phyloP scores from a whole-genome alignment of 1,140 invertebrate genomes.

The Temnothorax curvispinosus region DNA sequence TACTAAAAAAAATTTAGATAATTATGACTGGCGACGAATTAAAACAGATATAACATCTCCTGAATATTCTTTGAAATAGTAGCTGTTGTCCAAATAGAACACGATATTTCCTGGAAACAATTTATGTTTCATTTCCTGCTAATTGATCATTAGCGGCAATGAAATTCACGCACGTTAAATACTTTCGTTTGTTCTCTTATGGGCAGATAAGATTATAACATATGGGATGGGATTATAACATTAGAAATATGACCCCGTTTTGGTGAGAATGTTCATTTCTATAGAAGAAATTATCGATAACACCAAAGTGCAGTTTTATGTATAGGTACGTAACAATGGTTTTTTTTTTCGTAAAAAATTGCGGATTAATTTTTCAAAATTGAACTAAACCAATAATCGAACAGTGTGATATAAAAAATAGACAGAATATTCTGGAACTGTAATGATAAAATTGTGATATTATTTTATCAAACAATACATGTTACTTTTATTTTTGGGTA shows the following conservation, averaged over 20 bases:
- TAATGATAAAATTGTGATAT: background rate
- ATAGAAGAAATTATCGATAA: background rate
- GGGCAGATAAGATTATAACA: background rate
- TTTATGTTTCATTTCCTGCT: background rate
- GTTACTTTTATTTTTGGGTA: background rate
- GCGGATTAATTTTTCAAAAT: background rate
- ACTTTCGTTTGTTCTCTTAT: background rate
- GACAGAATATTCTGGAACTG: background rate
- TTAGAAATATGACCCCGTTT: background rate
- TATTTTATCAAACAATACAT: background rate
- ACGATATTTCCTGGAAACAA: background rate
- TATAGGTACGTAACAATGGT: background rate
- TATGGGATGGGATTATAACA: background rate
- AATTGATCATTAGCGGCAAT: constrained; percentile 12
- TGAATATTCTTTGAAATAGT: background rate
- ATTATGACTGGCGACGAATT: background rate
- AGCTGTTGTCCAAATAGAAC: background rate
- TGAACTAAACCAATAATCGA: background rate
- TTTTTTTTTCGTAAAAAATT: background rate
- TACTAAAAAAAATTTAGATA: background rate
- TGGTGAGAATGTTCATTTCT: background rate
- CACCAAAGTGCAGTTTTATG: background rate
- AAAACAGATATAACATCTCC: background rate
- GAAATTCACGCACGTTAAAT: background rate
- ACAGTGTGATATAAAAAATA: background rate